A percentile compares a stretch with the other conserved stretches of the same genome.
Conservation (phyloP, 2,888 invertebrate species). For the Orthosia incerta region DNA sequence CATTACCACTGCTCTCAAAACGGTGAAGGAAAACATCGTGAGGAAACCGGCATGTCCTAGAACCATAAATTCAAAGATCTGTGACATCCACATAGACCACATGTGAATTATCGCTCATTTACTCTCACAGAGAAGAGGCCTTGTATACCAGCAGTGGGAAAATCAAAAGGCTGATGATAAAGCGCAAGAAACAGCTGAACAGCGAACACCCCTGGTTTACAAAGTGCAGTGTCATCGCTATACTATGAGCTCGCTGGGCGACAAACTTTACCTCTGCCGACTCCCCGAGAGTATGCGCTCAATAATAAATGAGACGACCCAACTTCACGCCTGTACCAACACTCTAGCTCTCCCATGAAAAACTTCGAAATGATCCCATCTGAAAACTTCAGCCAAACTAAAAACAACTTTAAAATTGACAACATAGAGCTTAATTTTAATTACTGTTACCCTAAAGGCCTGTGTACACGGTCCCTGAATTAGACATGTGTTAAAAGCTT, state of each 20-base stretch:
- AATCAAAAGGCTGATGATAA: neutral
- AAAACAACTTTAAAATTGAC: slow-evolving; percentile 66
- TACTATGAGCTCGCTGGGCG: slow-evolving; percentile 49
- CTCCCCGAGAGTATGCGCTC: slow-evolving; percentile 83
- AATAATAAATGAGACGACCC: slow-evolving; percentile 90
- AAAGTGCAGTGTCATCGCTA: slow-evolving; percentile 56
- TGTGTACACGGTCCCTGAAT: slow-evolving; percentile 79
- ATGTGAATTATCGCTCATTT: too few relatives aligned
- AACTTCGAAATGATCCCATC: slow-evolving; percentile 80
- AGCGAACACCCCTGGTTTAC: slow-evolving; percentile 45
- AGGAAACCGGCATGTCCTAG: too few relatives aligned
- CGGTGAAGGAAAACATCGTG: too few relatives aligned
- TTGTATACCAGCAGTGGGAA: too few relatives aligned
- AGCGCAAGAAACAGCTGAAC: slow-evolving; percentile 41
- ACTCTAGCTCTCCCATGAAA: slow-evolving; percentile 81
- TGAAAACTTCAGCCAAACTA: slow-evolving; percentile 61
- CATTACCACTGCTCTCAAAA: too few relatives aligned
- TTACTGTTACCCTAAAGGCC: slow-evolving; percentile 60
- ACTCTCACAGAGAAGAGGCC: too few relatives aligned
- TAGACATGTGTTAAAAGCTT: slow-evolving; percentile 89
- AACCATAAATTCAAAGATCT: too few relatives aligned
- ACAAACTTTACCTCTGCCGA: slow-evolving; percentile 68
- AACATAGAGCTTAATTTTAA: slow-evolving; percentile 57
- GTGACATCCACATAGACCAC: too few relatives aligned
- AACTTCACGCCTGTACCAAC: slow-evolving; percentile 87